phyloP scores from a whole-genome alignment of 2,888 invertebrate genomes.

The Drosophila nr. perissopoda region DNA sequence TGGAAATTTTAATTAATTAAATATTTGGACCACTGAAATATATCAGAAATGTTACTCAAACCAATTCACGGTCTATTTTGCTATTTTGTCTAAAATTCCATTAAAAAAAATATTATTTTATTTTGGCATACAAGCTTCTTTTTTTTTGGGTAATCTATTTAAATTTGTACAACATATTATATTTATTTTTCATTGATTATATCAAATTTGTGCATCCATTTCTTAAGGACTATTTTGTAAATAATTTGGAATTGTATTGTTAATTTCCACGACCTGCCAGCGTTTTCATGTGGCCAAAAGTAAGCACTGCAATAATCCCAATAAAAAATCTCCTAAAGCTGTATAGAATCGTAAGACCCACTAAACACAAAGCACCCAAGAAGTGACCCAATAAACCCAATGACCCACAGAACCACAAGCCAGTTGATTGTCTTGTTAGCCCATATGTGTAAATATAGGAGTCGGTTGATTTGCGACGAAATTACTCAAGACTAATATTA shows the following conservation, averaged over 20 bases:
- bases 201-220: background rate
- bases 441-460: slow-evolving; percentile 20
- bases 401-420: slow-evolving; percentile 9
- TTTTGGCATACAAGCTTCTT: background rate
- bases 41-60: background rate
- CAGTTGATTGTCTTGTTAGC: slow-evolving; percentile 38
- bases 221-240: background rate
- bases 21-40: background rate
- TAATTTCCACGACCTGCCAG: slow-evolving; percentile 7
- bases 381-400: background rate
- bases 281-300: slow-evolving; percentile 9
- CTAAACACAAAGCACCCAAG: slow-evolving; percentile 7
- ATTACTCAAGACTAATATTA: slow-evolving; percentile 23
- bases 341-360: slow-evolving; percentile 9
- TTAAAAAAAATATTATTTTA: background rate
- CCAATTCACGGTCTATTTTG: no score
- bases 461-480: slow-evolving; percentile 14
- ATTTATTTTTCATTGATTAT: background rate
- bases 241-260: background rate
- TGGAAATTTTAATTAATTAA: background rate
- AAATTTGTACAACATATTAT: background rate
- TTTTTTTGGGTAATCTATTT: background rate
- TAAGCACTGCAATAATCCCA: slow-evolving; percentile 4
- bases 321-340: background rate
- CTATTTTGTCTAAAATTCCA: background rate